Evolutionary conservation across 2,888 invertebrate species (phyloP), one percentile per base, ranked within the genome.

Genomic region (Sturmia bella): DNA sequence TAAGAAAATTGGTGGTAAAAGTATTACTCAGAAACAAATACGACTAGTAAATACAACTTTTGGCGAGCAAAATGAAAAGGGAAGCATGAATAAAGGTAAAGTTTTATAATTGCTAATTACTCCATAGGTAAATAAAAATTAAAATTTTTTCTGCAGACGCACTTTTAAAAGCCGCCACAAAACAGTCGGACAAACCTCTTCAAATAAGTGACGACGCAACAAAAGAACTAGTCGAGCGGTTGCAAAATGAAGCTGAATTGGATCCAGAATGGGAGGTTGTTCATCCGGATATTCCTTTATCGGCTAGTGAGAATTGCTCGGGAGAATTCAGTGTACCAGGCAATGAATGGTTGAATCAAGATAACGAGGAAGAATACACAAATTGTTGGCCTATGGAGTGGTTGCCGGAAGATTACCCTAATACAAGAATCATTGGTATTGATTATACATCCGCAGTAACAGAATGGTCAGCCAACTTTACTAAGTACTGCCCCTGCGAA

Each of bases 311-410:
- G 15, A 83, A 86, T 66, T 90, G 89, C 21, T 82, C 84, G 5
- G 93, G 92, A 12, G 91, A 91, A 43, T 93, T 92, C 84, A 92
- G 92, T 82, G 91, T 92, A 57, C 86, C 89, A 52, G 92, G 90
- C 6, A 89, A 85, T 21, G 88, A 88, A 32, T 91, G 91, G 91
- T 79, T 84, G 24, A 90, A 91, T 75, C 87, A 91, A 37, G 90
- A 91, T 59, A 64, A 83, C 12, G 85, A 85, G n/a, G 88, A 89
- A 9, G 90, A 88, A 19, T 92, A 92, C 84, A 96, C 97, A 1
- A 93, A 93, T 82, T 98, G 98, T 90, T 98, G 98, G 98, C 98
- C 98, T 2, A 95, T 95, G 92, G 98, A 98, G 88, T 99, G 98
- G 98, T 91, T 99, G 77, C 94, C 97, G 0, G 92, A 93, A 86